These are phyloP conservation scores for Steromphala cineraria DNA, from an alignment of 2,888 invertebrate species.

Conservation along the genomic window DNA sequence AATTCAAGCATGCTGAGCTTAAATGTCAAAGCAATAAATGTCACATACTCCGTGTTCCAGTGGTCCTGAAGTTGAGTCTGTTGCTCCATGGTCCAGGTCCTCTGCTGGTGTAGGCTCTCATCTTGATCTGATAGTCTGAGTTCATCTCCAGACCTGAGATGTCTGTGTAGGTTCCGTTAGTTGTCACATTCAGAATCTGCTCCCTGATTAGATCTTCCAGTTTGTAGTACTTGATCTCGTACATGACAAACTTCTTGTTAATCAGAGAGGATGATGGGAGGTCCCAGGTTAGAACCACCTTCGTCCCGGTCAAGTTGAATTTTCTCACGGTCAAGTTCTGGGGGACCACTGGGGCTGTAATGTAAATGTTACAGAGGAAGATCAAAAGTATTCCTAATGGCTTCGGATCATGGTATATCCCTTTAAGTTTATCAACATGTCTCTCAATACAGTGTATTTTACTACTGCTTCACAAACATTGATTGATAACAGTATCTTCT, in stretches of 20 bases:
- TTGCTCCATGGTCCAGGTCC: slow-evolving; percentile 95
- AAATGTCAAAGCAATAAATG: no score
- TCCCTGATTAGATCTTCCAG: slow-evolving; percentile 78
- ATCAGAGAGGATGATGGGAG: slow-evolving; percentile 88
- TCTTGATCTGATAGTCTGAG: slow-evolving; percentile 93
- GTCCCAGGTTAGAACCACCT: slow-evolving; percentile 76
- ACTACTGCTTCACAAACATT: no score
- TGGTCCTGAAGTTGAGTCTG: slow-evolving; percentile 79
- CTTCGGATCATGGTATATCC: no score
- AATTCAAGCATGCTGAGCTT: background rate
- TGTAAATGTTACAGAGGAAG: no score
- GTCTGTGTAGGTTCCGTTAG: slow-evolving; percentile 52
- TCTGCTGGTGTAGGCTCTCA: slow-evolving; percentile 92
- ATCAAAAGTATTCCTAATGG: no score
- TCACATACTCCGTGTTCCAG: slow-evolving; percentile 63
- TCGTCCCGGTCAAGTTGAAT: slow-evolving; percentile 87
- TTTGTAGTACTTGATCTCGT: slow-evolving; percentile 87
- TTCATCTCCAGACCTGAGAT: slow-evolving; percentile 86
- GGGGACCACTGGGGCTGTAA: slow-evolving; percentile 74
- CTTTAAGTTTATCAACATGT: no score
- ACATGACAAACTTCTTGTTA: slow-evolving; percentile 94
- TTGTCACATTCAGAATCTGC: slow-evolving; percentile 69
- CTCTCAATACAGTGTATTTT: no score
- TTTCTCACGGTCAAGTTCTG: slow-evolving; percentile 85
- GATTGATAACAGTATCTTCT: no score